A percentile compares a stretch with the other conserved stretches of the same genome.
phyloP scores from a whole-genome alignment of 1,140 invertebrate species.

The Belonocnema kinseyi region DNA sequence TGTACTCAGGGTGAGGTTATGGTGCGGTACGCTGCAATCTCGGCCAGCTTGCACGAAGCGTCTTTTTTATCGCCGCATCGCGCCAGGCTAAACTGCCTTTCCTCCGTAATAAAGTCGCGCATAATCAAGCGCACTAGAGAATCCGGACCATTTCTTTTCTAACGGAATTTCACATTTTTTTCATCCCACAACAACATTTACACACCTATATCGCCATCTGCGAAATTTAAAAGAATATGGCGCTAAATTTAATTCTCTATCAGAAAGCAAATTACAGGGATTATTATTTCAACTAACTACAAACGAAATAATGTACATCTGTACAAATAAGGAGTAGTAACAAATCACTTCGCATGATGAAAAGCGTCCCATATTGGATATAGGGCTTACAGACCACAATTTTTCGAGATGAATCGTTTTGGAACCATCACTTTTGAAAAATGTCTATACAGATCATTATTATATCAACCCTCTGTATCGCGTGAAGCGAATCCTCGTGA shows the following conservation, averaged over 20 bases:
- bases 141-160: slow-evolving; percentile 33
- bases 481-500: slow-evolving; percentile 48
- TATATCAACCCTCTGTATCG: slow-evolving; percentile 16
- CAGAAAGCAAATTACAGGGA: background rate
- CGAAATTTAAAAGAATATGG: too few species aligned
- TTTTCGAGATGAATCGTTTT: background rate
- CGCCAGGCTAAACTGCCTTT: slow-evolving; percentile 47
- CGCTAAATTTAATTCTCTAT: too few species aligned
- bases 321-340: background rate
- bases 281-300: background rate
- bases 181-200: too few species aligned
- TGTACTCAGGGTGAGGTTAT: slow-evolving; percentile 42
- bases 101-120: slow-evolving; percentile 51
- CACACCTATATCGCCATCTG: too few species aligned
- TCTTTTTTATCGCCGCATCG: slow-evolving; percentile 50
- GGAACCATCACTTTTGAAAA: slow-evolving; percentile 5
- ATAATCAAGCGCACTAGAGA: slow-evolving; percentile 46
- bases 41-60: slow-evolving; percentile 44
- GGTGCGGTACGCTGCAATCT: slow-evolving; percentile 36
- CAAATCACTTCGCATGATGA: slow-evolving; percentile 9
- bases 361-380: slow-evolving; percentile 16
- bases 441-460: slow-evolving; percentile 27
- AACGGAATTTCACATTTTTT: background rate
- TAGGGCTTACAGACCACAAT: too few species aligned
- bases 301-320: background rate